phyloP scores from a whole-genome alignment of 2,797 vertebrate species.

The Hippopotamyrus pictus region DNA sequence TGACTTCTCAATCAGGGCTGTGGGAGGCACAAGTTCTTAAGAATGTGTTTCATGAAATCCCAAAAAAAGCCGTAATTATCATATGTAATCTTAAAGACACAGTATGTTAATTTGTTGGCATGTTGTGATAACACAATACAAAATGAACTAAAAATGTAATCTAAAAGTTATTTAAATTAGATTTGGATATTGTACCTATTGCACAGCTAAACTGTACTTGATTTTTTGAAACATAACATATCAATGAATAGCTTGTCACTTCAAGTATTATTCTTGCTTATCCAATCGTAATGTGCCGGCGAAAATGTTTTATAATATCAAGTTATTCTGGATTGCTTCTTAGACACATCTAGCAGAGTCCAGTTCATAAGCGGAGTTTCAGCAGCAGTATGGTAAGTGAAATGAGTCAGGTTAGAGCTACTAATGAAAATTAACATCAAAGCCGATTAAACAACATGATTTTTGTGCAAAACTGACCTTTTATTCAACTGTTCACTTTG shows the following conservation, averaged over 20 bases:
- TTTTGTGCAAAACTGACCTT: not conserved
- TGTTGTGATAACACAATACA: not conserved
- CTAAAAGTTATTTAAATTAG: not conserved
- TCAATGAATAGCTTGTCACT: not conserved
- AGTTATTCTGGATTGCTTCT: not conserved
- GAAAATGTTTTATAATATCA: not conserved
- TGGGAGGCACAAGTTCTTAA: conserved; percentile 12
- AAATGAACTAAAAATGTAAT: not conserved
- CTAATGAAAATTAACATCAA: not conserved
- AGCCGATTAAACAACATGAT: not conserved
- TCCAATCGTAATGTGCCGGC: not conserved
- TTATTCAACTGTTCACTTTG: not conserved
- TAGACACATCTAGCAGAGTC: not conserved
- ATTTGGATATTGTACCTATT: not conserved
- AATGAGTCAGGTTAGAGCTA: not conserved
- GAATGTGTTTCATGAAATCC: not conserved
- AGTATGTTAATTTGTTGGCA: not conserved
- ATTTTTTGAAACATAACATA: not conserved
- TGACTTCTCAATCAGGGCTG: conserved; percentile 49
- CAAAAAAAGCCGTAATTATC: not conserved
- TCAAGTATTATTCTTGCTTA: not conserved
- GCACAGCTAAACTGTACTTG: not conserved
- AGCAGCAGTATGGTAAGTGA: not conserved
- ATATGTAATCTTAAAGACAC: not conserved
- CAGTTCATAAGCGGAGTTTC: not conserved